phyloP scores from a whole-genome alignment of 53 echinoderm and acorn worm genomes.

The Zoroaster sp. region DNA sequence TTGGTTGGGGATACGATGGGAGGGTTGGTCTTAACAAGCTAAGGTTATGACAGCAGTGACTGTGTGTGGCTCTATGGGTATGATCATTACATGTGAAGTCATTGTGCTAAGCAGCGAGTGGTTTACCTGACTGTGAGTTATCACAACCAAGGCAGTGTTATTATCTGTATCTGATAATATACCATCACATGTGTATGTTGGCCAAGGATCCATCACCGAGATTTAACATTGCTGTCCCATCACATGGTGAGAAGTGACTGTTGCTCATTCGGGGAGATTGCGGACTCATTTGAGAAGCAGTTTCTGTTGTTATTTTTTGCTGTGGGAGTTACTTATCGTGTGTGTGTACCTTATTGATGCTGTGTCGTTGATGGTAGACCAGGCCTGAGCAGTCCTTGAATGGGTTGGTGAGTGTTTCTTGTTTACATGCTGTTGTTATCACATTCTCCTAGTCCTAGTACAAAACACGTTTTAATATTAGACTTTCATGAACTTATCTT shows the following conservation, averaged over 20 bases:
- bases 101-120: neutral
- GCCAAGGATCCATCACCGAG: neutral
- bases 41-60: neutral
- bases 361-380: neutral
- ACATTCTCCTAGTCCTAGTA: too few relatives aligned
- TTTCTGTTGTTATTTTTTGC: too few relatives aligned
- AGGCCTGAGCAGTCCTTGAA: neutral
- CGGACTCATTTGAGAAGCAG: too few relatives aligned
- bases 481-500: too few relatives aligned
- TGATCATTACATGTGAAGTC: neutral
- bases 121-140: neutral
- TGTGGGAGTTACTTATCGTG: neutral
- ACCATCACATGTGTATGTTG: too few relatives aligned
- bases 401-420: conserved; percentile 46
- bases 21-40: conserved; percentile 25
- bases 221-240: too few relatives aligned
- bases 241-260: too few relatives aligned
- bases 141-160: neutral
- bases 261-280: too few relatives aligned
- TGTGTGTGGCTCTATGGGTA: neutral
- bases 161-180: neutral
- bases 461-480: too few relatives aligned
- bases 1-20: neutral
- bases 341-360: neutral
- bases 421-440: neutral